phyloP scores from a whole-genome alignment of 2,888 invertebrate species.

The Polyommatus icarus region DNA sequence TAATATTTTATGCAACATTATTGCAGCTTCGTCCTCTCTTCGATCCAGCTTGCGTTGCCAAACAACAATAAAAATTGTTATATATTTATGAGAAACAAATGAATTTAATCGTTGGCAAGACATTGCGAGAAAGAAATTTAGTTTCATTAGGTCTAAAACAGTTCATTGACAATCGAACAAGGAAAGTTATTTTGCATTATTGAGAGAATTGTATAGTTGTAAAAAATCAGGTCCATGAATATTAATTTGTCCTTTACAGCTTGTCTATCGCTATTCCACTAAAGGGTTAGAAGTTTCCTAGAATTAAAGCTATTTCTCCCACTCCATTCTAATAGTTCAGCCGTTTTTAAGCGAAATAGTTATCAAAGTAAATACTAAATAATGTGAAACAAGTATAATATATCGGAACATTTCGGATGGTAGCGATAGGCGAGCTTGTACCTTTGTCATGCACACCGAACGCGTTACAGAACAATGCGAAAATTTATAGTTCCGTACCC shows the following conservation, averaged over 20 bases:
- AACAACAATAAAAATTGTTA: neutral
- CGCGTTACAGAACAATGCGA: slow-evolving; percentile 39
- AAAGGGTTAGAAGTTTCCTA: too few species aligned
- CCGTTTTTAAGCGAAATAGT: neutral
- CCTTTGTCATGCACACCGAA: slow-evolving; percentile 37
- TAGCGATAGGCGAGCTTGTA: slow-evolving; percentile 33
- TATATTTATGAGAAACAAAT: too few species aligned
- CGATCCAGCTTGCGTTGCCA: neutral
- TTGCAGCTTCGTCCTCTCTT: neutral
- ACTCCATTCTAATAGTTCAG: neutral
- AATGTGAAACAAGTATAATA: slow-evolving; percentile 33
- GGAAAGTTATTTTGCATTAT: too few species aligned
- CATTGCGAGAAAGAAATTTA: too few species aligned
- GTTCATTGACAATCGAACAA: too few species aligned
- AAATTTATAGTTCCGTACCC: slow-evolving; percentile 40
- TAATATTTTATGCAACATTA: neutral
- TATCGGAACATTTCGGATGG: slow-evolving; percentile 35
- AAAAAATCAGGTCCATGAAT: too few species aligned
- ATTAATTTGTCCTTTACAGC: too few species aligned
- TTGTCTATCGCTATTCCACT: too few species aligned
- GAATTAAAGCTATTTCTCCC: too few species aligned
- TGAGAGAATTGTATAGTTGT: too few species aligned
- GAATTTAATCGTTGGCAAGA: too few species aligned
- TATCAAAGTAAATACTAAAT: slow-evolving; percentile 17
- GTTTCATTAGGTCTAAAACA: too few species aligned